phyloP scores from a whole-genome alignment of 2,888 invertebrate species.

The Scelioninae gen. 1 region DNA sequence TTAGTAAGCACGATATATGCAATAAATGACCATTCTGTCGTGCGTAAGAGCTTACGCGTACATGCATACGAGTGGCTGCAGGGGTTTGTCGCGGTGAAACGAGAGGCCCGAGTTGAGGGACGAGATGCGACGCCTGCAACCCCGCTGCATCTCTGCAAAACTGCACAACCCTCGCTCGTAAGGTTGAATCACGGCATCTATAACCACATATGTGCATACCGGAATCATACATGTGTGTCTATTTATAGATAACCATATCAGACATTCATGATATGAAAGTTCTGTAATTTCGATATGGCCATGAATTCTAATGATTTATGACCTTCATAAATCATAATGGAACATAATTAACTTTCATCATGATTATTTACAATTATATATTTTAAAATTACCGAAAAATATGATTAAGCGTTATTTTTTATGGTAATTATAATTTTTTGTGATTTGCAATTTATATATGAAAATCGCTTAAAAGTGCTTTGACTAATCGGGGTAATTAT shows the following conservation, averaged over 20 bases:
- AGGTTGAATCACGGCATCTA: constrained; percentile 57
- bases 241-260: neutral
- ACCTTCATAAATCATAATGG: too few relatives aligned
- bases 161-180: constrained; percentile 52
- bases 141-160: constrained; percentile 61
- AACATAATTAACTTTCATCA: too few relatives aligned
- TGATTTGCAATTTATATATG: too few relatives aligned
- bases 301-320: too few relatives aligned
- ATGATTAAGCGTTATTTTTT: too few relatives aligned
- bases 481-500: too few relatives aligned
- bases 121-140: constrained; percentile 26
- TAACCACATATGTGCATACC: constrained; percentile 43
- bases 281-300: too few relatives aligned
- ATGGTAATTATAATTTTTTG: too few relatives aligned
- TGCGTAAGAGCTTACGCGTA: constrained; percentile 52
- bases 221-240: constrained; percentile 2
- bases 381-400: too few relatives aligned
- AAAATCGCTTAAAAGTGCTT: too few relatives aligned
- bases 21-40: constrained; percentile 73
- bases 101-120: neutral
- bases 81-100: constrained; percentile 70
- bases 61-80: constrained; percentile 68
- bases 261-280: too few relatives aligned
- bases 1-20: constrained; percentile 68
- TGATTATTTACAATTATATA: too few relatives aligned